Conservation (phyloP, 64 coral and sea anemone species). For the Catalaphyllia jardinei region DNA sequence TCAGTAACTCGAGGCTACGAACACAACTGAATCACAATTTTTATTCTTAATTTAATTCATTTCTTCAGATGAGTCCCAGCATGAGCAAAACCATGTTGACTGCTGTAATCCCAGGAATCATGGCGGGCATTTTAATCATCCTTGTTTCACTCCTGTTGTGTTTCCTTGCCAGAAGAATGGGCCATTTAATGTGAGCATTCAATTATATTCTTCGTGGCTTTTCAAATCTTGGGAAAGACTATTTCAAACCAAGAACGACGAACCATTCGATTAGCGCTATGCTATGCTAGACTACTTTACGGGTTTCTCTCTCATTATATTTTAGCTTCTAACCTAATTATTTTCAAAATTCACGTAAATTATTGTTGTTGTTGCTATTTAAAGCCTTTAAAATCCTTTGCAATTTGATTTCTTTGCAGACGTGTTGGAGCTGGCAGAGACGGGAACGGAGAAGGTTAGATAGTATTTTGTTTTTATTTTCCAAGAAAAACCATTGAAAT, state of each 20-base stretch:
- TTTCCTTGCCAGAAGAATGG: conserved; percentile 11
- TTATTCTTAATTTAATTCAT: no score
- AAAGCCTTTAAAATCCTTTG: no score
- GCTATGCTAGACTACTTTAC: no score
- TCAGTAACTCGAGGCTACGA: no score
- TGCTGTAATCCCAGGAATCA: conserved; percentile 14
- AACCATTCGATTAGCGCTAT: no score
- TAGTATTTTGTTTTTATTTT: background rate
- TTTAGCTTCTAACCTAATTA: no score
- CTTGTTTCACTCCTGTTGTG: background rate
- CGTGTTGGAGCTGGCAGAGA: conserved; percentile 14
- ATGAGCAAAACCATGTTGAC: background rate
- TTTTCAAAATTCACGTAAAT: no score
- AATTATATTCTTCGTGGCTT: background rate
- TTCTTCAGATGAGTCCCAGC: no score
- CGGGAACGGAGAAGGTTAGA: background rate
- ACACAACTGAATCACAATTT: no score
- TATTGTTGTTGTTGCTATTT: no score
- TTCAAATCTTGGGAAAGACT: no score
- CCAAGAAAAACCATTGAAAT: background rate
- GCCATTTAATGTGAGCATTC: conserved; percentile 5
- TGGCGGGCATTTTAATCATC: conserved; percentile 14
- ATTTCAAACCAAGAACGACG: background rate
- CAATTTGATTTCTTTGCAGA: background rate
- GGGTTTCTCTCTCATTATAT: no score